Percentiles rank a stretch among this genome's conserved stretches.
Conservation (phyloP, 2,797 vertebrate genomes). For the Anguilla megastoma region DNA sequence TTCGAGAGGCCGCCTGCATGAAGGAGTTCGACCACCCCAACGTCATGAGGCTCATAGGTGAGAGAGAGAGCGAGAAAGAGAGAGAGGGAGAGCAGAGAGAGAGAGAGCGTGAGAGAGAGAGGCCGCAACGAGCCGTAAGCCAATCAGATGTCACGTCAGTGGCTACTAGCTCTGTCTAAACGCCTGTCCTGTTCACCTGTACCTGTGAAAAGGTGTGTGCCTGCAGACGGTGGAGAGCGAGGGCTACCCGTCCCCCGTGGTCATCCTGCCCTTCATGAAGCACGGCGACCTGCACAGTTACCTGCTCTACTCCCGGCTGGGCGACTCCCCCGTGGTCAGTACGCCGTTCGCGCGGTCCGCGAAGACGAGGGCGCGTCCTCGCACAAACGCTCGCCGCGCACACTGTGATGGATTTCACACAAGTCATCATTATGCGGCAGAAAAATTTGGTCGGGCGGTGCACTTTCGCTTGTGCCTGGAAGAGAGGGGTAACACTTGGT, state of each 20-base stretch:
- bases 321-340: conserved; percentile 85
- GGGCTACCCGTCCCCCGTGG: conserved; percentile 87
- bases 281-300: conserved; percentile 93
- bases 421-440: background rate
- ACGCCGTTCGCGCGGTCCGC: background rate
- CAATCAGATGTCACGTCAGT: background rate
- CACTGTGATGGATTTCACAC: background rate
- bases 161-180: background rate
- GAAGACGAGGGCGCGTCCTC: background rate
- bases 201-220: conserved; percentile 79
- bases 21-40: conserved; percentile 93
- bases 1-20: conserved; percentile 90
- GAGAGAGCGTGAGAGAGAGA: background rate
- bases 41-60: conserved; percentile 88
- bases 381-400: background rate
- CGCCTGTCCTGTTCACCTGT: background rate
- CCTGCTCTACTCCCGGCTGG: conserved; percentile 86
- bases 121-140: background rate
- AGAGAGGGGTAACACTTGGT: background rate
- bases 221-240: conserved; percentile 90
- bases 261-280: conserved; percentile 92
- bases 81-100: too few species aligned
- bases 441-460: background rate
- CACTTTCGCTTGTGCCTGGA: background rate
- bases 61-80: conserved; percentile 36